Evolutionary conservation across 2,797 vertebrate genomes (phyloP).

Genomic region (Lepus townsendii): DNA sequence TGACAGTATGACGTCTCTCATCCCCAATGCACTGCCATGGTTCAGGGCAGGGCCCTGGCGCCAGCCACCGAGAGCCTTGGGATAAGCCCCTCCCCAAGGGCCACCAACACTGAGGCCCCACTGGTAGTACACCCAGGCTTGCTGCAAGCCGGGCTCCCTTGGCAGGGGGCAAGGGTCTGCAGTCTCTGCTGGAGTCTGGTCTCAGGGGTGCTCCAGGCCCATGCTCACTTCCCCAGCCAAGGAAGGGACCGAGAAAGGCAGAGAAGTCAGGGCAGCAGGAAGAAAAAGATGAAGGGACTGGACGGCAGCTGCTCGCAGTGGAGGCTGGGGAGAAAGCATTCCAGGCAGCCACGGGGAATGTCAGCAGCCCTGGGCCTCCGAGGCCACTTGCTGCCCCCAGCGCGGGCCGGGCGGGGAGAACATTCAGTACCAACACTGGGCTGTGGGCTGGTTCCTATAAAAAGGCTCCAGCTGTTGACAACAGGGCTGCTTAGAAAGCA

Average conservation of each 20-base stretch:
- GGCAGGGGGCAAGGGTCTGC: not conserved
- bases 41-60: not conserved
- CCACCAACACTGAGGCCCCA: not conserved
- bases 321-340: not conserved
- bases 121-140: no score
- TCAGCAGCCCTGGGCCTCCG: not conserved
- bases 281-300: not conserved
- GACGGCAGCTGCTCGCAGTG: not conserved
- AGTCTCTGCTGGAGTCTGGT: not conserved
- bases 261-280: not conserved
- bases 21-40: not conserved
- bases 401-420: not conserved
- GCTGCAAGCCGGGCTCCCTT: not conserved
- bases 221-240: not conserved
- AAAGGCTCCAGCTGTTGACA: not conserved
- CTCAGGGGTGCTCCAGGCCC: not conserved
- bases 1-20: not conserved
- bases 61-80: fast-evolving
- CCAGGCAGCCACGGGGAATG: conserved; percentile 27
- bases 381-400: not conserved
- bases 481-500: not conserved
- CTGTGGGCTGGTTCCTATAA: conserved; percentile 7
- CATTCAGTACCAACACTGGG: conserved; percentile 23
- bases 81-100: not conserved
- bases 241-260: not conserved